These are phyloP conservation scores for Rhombomys opimus DNA, from an alignment of 2,113 vertebrate genomes.

Conservation along the genomic window DNA sequence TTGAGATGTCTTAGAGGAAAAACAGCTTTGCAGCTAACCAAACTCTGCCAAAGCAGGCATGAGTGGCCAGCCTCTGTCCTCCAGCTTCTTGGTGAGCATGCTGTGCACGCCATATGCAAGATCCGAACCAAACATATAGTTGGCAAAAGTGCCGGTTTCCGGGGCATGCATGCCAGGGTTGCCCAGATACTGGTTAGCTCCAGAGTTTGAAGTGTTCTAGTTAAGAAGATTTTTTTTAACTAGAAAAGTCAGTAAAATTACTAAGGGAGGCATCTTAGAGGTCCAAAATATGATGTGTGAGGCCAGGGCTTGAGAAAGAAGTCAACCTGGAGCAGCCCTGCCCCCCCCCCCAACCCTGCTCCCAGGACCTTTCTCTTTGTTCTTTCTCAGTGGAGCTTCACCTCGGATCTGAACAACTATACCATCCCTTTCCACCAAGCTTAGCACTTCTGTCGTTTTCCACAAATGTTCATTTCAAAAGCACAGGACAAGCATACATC, in stretches of 20 bases:
- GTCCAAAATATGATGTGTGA: slow-evolving; percentile 9
- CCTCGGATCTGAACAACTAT: background rate
- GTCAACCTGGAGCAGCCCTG: background rate
- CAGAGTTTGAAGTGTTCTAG: background rate
- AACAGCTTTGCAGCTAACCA: slow-evolving; percentile 80
- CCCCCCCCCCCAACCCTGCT: no score
- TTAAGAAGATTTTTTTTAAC: slow-evolving; percentile 9
- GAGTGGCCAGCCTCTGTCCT: slow-evolving; percentile 83
- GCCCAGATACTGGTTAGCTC: slow-evolving; percentile 86
- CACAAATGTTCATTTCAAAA: background rate
- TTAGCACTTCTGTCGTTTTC: slow-evolving; percentile 16
- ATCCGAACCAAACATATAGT: slow-evolving; percentile 88
- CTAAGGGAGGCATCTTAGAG: background rate
- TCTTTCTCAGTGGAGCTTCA: background rate
- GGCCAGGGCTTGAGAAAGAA: background rate
- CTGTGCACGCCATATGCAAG: slow-evolving; percentile 87
- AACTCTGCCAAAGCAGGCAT: slow-evolving; percentile 74
- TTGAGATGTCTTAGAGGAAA: slow-evolving; percentile 93
- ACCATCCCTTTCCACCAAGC: background rate
- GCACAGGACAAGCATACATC: background rate
- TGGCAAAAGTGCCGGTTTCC: slow-evolving; percentile 87
- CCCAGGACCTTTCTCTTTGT: slow-evolving; percentile 2
- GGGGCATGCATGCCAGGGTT: slow-evolving; percentile 88
- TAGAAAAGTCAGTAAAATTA: slow-evolving; percentile 5
- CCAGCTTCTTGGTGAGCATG: slow-evolving; percentile 86